These are phyloP conservation scores for Stegodyphus mimosarum DNA, from an alignment of 1,140 invertebrate genomes.

Conservation along the genomic window DNA sequence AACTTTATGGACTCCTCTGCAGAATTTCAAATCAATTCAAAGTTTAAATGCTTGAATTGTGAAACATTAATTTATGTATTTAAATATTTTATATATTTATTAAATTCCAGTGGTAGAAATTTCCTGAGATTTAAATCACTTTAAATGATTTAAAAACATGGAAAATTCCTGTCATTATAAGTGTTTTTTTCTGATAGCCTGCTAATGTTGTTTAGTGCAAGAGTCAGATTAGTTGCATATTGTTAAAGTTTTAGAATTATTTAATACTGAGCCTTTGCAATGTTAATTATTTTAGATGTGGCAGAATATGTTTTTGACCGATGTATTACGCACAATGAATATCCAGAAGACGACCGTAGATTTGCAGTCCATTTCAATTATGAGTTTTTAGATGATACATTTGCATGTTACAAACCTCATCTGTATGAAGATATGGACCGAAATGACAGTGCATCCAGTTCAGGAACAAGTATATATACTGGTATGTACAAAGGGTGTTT, in stretches of 20 bases:
- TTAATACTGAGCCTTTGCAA: background rate
- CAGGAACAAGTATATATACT: constrained; percentile 13
- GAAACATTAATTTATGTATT: no score
- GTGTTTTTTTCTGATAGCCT: no score
- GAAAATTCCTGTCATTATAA: no score
- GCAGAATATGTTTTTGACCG: constrained; percentile 70
- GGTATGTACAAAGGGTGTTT: background rate
- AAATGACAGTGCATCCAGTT: constrained; percentile 20
- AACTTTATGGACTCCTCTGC: no score
- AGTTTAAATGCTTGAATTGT: no score
- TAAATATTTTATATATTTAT: no score
- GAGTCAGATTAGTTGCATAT: background rate
- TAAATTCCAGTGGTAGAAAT: no score
- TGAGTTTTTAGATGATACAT: constrained; percentile 72
- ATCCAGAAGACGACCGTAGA: constrained; percentile 66
- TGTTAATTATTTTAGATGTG: constrained; percentile 67
- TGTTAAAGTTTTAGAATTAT: constrained; percentile 13
- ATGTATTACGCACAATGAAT: constrained; percentile 68
- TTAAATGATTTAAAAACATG: no score
- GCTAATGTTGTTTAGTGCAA: background rate
- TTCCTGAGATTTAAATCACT: no score
- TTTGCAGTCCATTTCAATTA: constrained; percentile 70
- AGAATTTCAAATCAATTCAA: no score
- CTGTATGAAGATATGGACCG: constrained; percentile 10
- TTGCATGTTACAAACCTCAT: constrained; percentile 63